Base-by-base conservation (phyloP, 2,888 invertebrate species). In the Phaedon cochleariae region DNA sequence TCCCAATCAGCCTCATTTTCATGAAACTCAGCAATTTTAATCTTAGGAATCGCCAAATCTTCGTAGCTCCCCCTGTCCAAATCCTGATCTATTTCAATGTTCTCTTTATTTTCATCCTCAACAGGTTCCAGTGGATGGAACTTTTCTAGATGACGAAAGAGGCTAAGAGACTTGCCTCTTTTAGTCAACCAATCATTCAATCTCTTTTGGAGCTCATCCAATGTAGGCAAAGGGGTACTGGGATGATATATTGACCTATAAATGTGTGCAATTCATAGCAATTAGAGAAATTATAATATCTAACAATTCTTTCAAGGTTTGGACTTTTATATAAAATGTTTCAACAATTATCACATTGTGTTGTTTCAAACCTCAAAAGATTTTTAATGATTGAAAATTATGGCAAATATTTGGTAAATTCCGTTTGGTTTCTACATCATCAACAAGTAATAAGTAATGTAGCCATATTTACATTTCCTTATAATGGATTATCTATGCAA, bases 51-150 rank as follows among this genome's bases (percentile, higher is more conserved):
- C 48, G 18, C 22, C 51, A 79, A 67, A 68, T 72, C 71, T 64
- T 79, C 76, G 55, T 77, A 78, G 59, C 77, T 78, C 1, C 62
- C 61, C 73, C 85, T 82, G 67, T 85, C 85, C 34, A 81, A 82
- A 1, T 45, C 45, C 12, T 26, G n/a, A 54, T 54, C 29, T 5
- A 84, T 55, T 0, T 85, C 85, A 54, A 85, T 79, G 71, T 87
- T 87, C 65, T 87, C 87, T 71, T 87, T 87, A 72, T 87, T 83
- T 59, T 87, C 87, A 37, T 86, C 86, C 20, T 84, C 82, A 7
- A 59, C 41, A 7, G n/a, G 31, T 6, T 9, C 61, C 0, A 29
- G 31, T 7, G 48, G 17, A 7, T 37, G 37, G 49, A 57, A 54
- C 3, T 12, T 18, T 29, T 53, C 82, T 7, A 66, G 65, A 63